A percentile compares a stretch with the other conserved stretches of the same genome.
phyloP scores from a whole-genome alignment of 2,888 invertebrate genomes.

The Tetheella fluctuosa region DNA sequence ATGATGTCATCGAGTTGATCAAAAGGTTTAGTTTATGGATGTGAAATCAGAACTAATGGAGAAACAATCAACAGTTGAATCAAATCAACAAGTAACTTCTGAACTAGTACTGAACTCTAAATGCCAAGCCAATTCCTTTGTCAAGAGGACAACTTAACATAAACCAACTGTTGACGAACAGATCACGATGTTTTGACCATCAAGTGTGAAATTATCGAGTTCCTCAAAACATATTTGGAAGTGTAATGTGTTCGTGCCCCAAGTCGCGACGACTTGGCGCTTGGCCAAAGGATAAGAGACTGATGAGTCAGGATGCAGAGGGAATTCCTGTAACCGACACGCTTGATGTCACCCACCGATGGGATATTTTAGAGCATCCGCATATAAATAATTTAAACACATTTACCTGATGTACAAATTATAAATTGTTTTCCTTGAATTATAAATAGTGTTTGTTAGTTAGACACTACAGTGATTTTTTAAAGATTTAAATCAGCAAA shows the following conservation, averaged over 20 bases:
- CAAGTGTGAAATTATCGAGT: constrained; percentile 7
- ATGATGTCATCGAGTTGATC: too few species aligned
- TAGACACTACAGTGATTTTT: neutral
- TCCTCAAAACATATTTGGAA: constrained; percentile 14
- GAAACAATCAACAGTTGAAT: too few species aligned
- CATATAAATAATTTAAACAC: neutral
- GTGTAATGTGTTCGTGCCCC: constrained; percentile 19
- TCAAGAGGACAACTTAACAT: neutral
- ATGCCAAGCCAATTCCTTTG: neutral
- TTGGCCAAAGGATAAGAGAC: constrained; percentile 35
- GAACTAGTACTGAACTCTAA: neutral
- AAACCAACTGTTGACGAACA: constrained; percentile 4
- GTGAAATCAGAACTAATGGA: too few species aligned
- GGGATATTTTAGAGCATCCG: constrained; percentile 11
- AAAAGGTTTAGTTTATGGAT: too few species aligned
- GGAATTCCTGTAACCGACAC: constrained; percentile 23
- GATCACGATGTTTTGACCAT: constrained; percentile 4
- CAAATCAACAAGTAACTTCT: neutral
- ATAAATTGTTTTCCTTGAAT: neutral
- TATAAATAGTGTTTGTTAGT: neutral
- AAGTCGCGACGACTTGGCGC: constrained; percentile 27
- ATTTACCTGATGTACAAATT: neutral
- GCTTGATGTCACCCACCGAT: constrained; percentile 11
- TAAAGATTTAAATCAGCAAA: too few species aligned
- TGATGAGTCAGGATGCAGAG: constrained; percentile 32